Percentiles rank a stretch among this genome's conserved stretches.
phyloP scores from a whole-genome alignment of 2,888 invertebrate genomes.

The Serripes groenlandicus region DNA sequence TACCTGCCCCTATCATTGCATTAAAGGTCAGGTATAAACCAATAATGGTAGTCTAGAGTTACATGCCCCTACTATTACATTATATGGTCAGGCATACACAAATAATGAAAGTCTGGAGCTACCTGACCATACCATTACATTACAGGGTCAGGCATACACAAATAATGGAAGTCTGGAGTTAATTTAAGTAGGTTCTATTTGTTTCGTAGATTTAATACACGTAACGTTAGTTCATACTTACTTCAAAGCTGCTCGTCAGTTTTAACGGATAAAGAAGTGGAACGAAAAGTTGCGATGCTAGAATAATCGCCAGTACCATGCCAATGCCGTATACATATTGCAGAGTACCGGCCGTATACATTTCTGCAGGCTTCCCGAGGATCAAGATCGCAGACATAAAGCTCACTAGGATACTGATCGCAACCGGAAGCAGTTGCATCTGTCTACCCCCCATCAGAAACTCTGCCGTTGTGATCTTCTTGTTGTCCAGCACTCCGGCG shows the following conservation, averaged over 20 bases:
- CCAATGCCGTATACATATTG: conserved; percentile 73
- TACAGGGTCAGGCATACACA: too few species aligned
- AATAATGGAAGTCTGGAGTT: too few species aligned
- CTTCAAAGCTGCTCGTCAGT: conserved; percentile 78
- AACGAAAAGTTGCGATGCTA: conserved; percentile 73
- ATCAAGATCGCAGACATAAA: conserved; percentile 85
- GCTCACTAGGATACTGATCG: conserved; percentile 82
- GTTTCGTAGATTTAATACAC: too few species aligned
- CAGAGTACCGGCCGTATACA: conserved; percentile 81
- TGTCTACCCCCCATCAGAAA: conserved; percentile 81
- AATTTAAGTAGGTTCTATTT: too few species aligned
- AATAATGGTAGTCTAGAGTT: too few species aligned
- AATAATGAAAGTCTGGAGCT: too few species aligned
- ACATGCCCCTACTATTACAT: too few species aligned
- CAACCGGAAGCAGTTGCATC: conserved; percentile 80
- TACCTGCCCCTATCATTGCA: too few species aligned
- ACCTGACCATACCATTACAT: too few species aligned
- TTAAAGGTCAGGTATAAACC: too few species aligned
- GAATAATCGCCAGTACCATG: conserved; percentile 66
- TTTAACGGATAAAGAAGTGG: conserved; percentile 77
- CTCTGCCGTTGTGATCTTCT: conserved; percentile 75
- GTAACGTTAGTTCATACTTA: too few species aligned
- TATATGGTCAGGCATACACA: too few species aligned
- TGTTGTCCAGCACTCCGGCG: conserved; percentile 50
- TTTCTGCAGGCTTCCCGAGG: conserved; percentile 82